phyloP scores from a whole-genome alignment of 2,888 invertebrate species.

The Belgica antarctica region DNA sequence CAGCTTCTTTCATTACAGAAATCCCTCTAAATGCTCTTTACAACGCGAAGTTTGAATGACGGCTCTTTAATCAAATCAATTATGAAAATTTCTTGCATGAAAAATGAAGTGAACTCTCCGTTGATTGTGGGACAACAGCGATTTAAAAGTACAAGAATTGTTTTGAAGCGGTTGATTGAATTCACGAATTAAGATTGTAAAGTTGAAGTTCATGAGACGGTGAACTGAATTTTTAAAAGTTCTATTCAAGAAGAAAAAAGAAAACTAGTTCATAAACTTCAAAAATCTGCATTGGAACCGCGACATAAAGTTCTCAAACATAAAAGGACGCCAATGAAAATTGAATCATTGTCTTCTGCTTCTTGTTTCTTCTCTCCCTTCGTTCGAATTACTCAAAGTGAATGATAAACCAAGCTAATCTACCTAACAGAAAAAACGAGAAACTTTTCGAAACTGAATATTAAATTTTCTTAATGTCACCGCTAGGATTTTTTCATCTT shows the following conservation, averaged over 20 bases:
- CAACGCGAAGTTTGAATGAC: slow-evolving; percentile 36
- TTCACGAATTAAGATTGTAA: too few relatives aligned
- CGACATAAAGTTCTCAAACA: too few relatives aligned
- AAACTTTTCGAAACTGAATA: slow-evolving; percentile 33
- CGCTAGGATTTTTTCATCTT: too few relatives aligned
- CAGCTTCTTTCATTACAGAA: too few relatives aligned
- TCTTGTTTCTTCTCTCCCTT: neutral
- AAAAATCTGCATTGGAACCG: too few relatives aligned
- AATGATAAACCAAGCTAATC: slow-evolving; percentile 37
- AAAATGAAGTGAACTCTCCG: too few relatives aligned
- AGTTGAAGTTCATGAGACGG: too few relatives aligned
- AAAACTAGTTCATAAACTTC: too few relatives aligned
- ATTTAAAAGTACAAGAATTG: neutral
- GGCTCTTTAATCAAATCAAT: slow-evolving; percentile 43
- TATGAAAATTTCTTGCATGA: slow-evolving; percentile 36
- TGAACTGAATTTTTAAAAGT: too few relatives aligned
- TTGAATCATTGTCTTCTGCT: slow-evolving; percentile 36
- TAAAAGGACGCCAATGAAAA: slow-evolving; percentile 25
- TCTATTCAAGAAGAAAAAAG: too few relatives aligned
- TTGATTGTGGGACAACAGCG: too few relatives aligned
- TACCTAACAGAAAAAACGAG: slow-evolving; percentile 27
- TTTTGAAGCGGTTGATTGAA: too few relatives aligned
- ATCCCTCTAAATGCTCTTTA: neutral
- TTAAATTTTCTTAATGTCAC: slow-evolving; percentile 33
- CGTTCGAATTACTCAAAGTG: neutral